Base-by-base conservation (phyloP, 2,113 vertebrate genomes). In the Erythrocercus mccallii region DNA sequence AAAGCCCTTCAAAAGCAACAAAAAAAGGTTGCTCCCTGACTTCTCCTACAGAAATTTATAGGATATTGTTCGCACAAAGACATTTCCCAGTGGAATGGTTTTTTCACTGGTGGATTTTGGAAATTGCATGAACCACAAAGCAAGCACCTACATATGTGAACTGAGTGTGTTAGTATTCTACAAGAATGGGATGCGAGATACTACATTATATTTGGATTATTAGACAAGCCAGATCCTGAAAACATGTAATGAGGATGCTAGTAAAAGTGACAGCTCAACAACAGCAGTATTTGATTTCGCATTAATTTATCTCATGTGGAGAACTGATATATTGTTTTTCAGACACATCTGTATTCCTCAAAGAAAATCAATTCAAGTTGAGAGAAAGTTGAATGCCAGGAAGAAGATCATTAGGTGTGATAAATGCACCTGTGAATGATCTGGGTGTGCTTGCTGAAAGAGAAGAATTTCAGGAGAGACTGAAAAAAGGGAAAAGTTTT, bases 251-350 rank as follows among this genome's bases (percentile, higher is more conserved):
- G 58, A 85, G 62, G 38, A 66, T 83, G 64, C 45, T 83, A 83
- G 64, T 82, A 94, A 95, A 88, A 81, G 70, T 96, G 95, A 92
- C 93, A 90, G 42, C 79, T 94, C 89, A 93, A 95, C 90, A 91
- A 82, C 57, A 83, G 44, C 47, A 84, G 44, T 78, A 50, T 94
- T 96, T 94, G 92, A 92, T 96, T 94, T 94, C 78, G 92, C 56
- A 84, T 91, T 94, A 93, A 94, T 94, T 95, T 93, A 86, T 96
- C 48, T 65, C 48, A 90, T 78, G 44, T 84, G 62, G 38, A 91
- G 73, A 84, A 87, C 81, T 94, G 57, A 51, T 85, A 61, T 60
- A 92, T 74, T 94, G 85, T 74, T 86, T 72, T 81, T 78, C 81
- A 81, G 89, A 47, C 48, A 87, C 72, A 82, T 80, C 81, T 79